phyloP scores from a whole-genome alignment of 1,140 invertebrate species.

The Bombus ignitus region DNA sequence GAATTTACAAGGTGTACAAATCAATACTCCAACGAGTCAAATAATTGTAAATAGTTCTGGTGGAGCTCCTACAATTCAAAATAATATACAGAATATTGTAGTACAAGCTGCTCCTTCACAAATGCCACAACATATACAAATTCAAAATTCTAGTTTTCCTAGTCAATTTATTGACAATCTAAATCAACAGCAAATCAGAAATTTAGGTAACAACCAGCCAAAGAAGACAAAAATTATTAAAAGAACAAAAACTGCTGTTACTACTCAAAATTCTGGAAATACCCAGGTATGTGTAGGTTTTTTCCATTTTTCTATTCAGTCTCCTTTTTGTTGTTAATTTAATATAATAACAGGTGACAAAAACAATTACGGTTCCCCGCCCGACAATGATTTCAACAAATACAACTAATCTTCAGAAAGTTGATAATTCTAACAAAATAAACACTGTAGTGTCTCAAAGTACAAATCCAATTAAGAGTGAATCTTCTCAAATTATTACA shows the following conservation, averaged over 20 bases:
- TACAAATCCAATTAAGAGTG: constrained; percentile 73
- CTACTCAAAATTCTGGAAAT: constrained; percentile 68
- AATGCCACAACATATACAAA: constrained; percentile 81
- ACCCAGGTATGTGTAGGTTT: constrained; percentile 61
- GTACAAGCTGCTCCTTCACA: constrained; percentile 80
- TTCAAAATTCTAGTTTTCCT: constrained; percentile 80
- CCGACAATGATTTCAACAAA: constrained; percentile 67
- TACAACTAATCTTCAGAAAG: constrained; percentile 66
- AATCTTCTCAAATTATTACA: constrained; percentile 65
- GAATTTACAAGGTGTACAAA: constrained; percentile 80
- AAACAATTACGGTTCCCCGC: constrained; percentile 73
- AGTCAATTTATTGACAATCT: constrained; percentile 81
- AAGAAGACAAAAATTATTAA: constrained; percentile 80
- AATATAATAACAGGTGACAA: constrained; percentile 63
- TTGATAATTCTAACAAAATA: constrained; percentile 70
- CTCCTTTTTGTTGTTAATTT: constrained; percentile 7
- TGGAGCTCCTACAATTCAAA: constrained; percentile 81
- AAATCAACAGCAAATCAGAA: constrained; percentile 81
- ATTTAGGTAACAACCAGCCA: constrained; percentile 73
- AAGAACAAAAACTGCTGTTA: constrained; percentile 73
- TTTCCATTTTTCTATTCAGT: constrained; percentile 8
- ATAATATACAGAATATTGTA: constrained; percentile 82
- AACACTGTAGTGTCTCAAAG: constrained; percentile 68
- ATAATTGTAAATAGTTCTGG: constrained; percentile 82
- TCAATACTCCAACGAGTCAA: constrained; percentile 82